A percentile compares a stretch with the other conserved stretches of the same genome.
These are phyloP conservation scores for Harpegnathos saltator DNA, from an alignment of 1,140 invertebrate species.

Conservation along the genomic window DNA sequence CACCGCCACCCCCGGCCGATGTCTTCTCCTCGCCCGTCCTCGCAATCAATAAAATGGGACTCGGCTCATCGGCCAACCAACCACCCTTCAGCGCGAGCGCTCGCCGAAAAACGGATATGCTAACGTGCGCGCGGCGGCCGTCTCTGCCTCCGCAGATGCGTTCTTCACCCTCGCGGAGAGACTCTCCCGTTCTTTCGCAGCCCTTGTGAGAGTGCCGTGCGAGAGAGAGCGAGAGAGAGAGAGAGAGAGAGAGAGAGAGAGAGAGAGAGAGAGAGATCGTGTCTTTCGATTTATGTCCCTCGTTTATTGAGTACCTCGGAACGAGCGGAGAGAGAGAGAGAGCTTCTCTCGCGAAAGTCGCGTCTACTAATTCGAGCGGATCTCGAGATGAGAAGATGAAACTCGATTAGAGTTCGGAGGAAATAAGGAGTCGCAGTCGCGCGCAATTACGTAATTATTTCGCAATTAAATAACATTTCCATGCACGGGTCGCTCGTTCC, in stretches of 20 bases:
- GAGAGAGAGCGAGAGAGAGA: too few species aligned
- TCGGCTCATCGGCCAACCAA: not conserved
- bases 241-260: too few species aligned
- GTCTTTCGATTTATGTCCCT: too few species aligned
- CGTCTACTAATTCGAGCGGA: too few species aligned
- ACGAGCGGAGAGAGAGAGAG: too few species aligned
- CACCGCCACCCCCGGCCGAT: too few species aligned
- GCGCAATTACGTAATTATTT: slow-evolving; percentile 1
- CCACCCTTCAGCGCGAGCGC: not conserved
- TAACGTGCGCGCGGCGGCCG: not conserved
- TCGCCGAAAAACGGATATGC: slow-evolving; percentile 3
- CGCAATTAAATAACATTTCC: slow-evolving; percentile 1
- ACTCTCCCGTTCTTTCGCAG: not conserved
- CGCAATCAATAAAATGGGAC: slow-evolving; percentile 33
- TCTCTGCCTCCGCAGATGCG: not conserved
- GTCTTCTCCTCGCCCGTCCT: slow-evolving; percentile 33
- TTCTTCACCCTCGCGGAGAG: not conserved
- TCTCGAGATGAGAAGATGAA: not conserved
- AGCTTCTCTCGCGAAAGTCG: too few species aligned
- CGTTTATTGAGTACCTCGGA: too few species aligned
- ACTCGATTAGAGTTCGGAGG: not conserved
- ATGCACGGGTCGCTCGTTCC: not conserved
- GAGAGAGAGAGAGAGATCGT: too few species aligned
- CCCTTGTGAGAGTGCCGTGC: too few species aligned
- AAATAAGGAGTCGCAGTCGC: not conserved